These are phyloP conservation scores for Creontiades dilutus DNA, from an alignment of 2,888 invertebrate genomes.

Conservation along the genomic window DNA sequence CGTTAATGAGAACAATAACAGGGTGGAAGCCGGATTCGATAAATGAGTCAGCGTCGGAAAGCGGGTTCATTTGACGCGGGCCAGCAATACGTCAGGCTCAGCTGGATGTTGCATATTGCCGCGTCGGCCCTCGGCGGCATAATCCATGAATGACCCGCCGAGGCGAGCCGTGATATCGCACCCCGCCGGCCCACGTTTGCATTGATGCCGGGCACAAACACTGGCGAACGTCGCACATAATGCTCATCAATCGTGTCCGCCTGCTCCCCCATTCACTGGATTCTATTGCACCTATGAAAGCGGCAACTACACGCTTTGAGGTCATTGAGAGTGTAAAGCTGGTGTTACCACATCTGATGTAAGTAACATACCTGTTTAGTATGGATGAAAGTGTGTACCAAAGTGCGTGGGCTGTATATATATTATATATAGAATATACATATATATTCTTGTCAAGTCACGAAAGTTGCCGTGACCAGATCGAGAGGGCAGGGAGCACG, in stretches of 20 bases:
- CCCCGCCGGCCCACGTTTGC: background rate
- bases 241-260: background rate
- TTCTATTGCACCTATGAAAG: background rate
- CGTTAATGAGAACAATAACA: background rate
- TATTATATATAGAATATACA: too few relatives aligned
- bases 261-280: background rate
- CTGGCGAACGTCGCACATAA: background rate
- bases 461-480: too few relatives aligned
- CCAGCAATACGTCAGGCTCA: background rate
- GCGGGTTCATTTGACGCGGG: conserved; percentile 2
- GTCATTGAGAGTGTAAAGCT: too few relatives aligned
- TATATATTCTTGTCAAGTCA: too few relatives aligned
- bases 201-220: conserved; percentile 14
- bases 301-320: too few relatives aligned
- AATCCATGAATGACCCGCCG: conserved; percentile 16
- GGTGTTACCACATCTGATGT: too few relatives aligned
- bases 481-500: too few relatives aligned
- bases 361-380: too few relatives aligned
- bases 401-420: too few relatives aligned
- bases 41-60: conserved; percentile 2
- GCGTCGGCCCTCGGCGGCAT: background rate
- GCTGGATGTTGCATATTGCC: background rate
- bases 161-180: background rate
- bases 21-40: background rate
- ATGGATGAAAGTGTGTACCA: too few relatives aligned